Evolutionary conservation across 2,888 invertebrate genomes (phyloP).

Genomic region (Taphrorychus bicolor): DNA sequence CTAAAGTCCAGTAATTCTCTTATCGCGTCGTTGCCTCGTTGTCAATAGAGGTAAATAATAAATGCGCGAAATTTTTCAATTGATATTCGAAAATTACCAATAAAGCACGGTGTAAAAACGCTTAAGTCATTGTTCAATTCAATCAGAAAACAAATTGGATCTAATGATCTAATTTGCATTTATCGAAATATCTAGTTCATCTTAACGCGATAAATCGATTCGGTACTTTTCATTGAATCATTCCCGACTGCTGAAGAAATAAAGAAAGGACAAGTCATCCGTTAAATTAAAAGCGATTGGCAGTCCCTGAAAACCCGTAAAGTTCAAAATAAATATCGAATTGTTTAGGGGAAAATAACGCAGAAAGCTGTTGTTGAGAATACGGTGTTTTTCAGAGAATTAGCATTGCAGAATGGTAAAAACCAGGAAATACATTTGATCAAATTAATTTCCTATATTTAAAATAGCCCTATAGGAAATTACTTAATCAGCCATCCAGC

Average conservation of each 20-base stretch:
- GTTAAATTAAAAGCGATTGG: slow-evolving; percentile 27
- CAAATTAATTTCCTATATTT: slow-evolving; percentile 5
- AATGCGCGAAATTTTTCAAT: not conserved
- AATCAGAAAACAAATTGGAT: slow-evolving; percentile 3
- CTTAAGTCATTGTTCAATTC: not conserved
- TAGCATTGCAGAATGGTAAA: too few species aligned
- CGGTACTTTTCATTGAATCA: slow-evolving; percentile 21
- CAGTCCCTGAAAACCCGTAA: slow-evolving; percentile 18
- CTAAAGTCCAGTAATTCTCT: too few species aligned
- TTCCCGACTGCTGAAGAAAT: slow-evolving; percentile 10
- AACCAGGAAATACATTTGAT: not conserved
- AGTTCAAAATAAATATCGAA: slow-evolving; percentile 26
- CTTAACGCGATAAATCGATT: slow-evolving; percentile 27
- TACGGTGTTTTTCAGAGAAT: not conserved
- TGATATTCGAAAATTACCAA: too few species aligned
- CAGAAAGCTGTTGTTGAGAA: slow-evolving; percentile 1
- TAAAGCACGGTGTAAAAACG: too few species aligned
- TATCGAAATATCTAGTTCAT: slow-evolving; percentile 19
- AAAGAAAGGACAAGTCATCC: slow-evolving; percentile 26
- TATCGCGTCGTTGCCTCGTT: too few species aligned
- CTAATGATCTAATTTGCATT: slow-evolving; percentile 16
- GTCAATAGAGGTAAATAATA: too few species aligned
- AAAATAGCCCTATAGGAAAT: slow-evolving; percentile 1
- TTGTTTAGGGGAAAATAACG: slow-evolving; percentile 11
- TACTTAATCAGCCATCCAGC: slow-evolving; percentile 10